Evolutionary conservation across 2,797 vertebrate species (phyloP), one percentile per base, ranked within the genome.

Genomic region (Enteromius fasciolatus): DNA sequence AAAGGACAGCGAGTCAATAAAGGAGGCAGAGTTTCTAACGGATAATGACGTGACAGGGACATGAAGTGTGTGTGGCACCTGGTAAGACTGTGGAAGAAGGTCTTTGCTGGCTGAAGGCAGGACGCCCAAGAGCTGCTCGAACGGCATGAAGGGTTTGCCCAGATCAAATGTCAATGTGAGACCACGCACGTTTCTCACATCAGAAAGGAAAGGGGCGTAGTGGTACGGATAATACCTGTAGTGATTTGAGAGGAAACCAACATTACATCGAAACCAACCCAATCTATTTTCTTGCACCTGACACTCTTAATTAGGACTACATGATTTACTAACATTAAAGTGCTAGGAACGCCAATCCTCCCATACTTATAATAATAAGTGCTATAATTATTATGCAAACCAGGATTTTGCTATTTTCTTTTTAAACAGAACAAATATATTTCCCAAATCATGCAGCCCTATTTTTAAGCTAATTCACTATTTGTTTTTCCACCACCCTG

Each of bases 201-300:
- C 98, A 7, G 98, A 99, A 20, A 99, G 92, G 88, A 98, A 99
- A 54, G 98, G 98, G 63, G 98, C 98, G 64, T 99, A 99, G 95
- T 99, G 97, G 80, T 95, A 94, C 20, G 98, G 98, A 84, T 99
- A 99, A 91, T 94, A 99, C 98, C 98, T 99, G 52, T 54, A 17
- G 18, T 3, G 18, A 76, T 17, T 41, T 28, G 2, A 25, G 5
- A 82, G 36, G n/a, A 17, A 39, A 25, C 7, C 52, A 57, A 75
- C 0, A 73, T 15, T 14, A 64, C 6, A 54, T 54, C 5, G 15
- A 74, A 39, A 23, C 7, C 52, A 57, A 75, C 0, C 33, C 9
- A 44, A 17, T 2, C 18, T 18, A 7, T 4, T 57, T 75, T 57
- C 44, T 11, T 11, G 14, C 18, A 9, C 23, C 67, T 25, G 20